Percentiles rank a stretch among this genome's conserved stretches.
Evolutionary conservation across 1,140 invertebrate genomes (phyloP).

Genomic region (Lordiphosa stackelbergi): DNA sequence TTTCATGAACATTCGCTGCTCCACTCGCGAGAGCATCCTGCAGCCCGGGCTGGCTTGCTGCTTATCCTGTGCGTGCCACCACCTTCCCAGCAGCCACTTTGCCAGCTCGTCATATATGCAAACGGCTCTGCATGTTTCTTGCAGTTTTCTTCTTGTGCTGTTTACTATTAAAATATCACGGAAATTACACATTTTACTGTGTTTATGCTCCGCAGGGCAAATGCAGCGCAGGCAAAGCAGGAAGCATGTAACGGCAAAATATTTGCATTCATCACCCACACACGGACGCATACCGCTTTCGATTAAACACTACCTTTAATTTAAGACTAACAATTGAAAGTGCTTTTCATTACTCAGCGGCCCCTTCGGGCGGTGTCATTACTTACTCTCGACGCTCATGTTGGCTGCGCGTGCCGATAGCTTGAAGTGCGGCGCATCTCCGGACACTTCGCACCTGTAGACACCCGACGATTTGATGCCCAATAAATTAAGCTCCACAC

Average conservation of each 20-base stretch:
- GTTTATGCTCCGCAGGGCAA: constrained; percentile 60
- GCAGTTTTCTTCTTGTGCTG: constrained; percentile 58
- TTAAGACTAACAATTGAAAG: constrained; percentile 67
- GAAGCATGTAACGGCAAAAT: constrained; percentile 37
- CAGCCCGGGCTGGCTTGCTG: constrained; percentile 35
- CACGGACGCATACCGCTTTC: constrained; percentile 8
- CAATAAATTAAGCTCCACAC: constrained; percentile 78
- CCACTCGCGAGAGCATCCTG: constrained; percentile 57
- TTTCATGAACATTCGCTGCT: constrained; percentile 65
- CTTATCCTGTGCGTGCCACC: constrained; percentile 60
- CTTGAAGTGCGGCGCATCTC: constrained; percentile 81
- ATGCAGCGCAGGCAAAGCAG: constrained; percentile 15
- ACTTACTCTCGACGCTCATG: constrained; percentile 81
- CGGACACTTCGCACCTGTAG: constrained; percentile 82
- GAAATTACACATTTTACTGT: constrained; percentile 75
- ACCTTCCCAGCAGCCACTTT: constrained; percentile 51
- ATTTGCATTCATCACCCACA: constrained; percentile 37
- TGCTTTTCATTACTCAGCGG: constrained; percentile 52
- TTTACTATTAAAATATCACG: constrained; percentile 76
- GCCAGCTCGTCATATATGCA: constrained; percentile 54
- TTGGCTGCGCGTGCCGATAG: constrained; percentile 80
- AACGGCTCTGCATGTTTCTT: constrained; percentile 53
- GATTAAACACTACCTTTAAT: constrained; percentile 37
- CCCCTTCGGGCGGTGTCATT: not conserved
- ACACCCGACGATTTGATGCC: constrained; percentile 78